Base-by-base conservation (phyloP, 2,888 invertebrate species). In the Mimas tiliae region DNA sequence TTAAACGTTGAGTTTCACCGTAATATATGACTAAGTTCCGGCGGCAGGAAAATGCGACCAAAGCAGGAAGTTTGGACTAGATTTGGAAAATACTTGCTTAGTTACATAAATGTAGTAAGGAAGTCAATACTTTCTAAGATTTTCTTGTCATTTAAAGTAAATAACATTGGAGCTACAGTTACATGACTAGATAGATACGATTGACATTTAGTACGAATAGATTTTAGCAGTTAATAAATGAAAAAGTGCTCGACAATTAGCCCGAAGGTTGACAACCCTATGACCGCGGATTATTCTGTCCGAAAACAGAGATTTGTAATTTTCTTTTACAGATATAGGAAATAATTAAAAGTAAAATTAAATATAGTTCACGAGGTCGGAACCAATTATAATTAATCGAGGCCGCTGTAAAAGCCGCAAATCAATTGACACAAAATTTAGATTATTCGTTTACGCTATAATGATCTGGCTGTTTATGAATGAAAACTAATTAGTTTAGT, bases 341-440 rank as follows among this genome's bases (percentile, higher is more conserved):
- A 33, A 55, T 55, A 16, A 67, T 67, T 68, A 53, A 67, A 6
- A 67, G 66, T 68, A 53, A 67, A 4, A 8, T 47, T 53, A 33
- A 66, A 66, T 55, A 68, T 69, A 69, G 72, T 65, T 62, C 33
- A 67, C 67, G 68, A 72, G 14, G 62, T 52, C 68, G 71, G 33
- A 47, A 67, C 64, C 69, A 79, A 77, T 55, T 55, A 76, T 69
- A 68, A 67, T 68, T 72, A 70, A 69, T 80, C 50, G 70, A 71
- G 78, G 75, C 69, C 78, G 64, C 67, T 73, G 71, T 74, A 77
- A 79, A 79, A 80, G 79, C 82, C 74, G 70, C 51, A 71, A 80
- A 82, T 78, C 69, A 69, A 81, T 83, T 78, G 70, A 72, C 66
- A 16, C n/a, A 16, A 27, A 3, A 4, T 50, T 9, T n/a, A 50